phyloP scores from a whole-genome alignment of 1,140 invertebrate genomes.

The Aphis craccivora region DNA sequence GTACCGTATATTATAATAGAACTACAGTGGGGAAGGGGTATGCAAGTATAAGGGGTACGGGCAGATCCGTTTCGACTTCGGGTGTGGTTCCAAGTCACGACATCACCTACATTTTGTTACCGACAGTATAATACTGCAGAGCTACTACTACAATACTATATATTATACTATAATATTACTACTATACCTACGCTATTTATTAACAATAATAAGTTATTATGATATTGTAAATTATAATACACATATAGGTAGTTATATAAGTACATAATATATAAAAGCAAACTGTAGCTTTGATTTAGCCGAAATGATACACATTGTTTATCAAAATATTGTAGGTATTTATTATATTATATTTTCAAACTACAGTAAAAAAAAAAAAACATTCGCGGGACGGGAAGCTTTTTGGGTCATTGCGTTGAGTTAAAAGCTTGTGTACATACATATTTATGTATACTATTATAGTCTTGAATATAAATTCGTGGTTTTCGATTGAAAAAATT shows the following conservation, averaged over 20 bases:
- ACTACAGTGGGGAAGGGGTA: not conserved
- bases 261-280: not conserved
- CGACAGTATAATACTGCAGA: not conserved
- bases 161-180: not conserved
- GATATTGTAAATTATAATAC: not conserved
- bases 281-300: not conserved
- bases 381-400: not conserved
- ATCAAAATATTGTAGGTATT: not conserved
- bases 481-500: not conserved
- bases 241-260: not conserved
- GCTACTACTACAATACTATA: slow-evolving; percentile 2
- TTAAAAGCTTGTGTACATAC: not conserved
- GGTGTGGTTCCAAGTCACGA: slow-evolving; percentile 56
- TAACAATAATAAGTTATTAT: not conserved
- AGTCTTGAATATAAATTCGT: not conserved
- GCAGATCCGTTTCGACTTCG: slow-evolving; percentile 56
- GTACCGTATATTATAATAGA: not conserved
- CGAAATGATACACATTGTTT: not conserved
- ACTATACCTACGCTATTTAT: slow-evolving; percentile 1
- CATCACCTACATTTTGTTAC: slow-evolving; percentile 54
- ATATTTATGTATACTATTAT: not conserved
- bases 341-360: not conserved
- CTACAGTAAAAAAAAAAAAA: not conserved
- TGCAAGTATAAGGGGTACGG: not conserved
- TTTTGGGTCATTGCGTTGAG: not conserved